Evolutionary conservation across 2,797 vertebrate genomes (phyloP).

Genomic region (Trichosurus vulpecula): DNA sequence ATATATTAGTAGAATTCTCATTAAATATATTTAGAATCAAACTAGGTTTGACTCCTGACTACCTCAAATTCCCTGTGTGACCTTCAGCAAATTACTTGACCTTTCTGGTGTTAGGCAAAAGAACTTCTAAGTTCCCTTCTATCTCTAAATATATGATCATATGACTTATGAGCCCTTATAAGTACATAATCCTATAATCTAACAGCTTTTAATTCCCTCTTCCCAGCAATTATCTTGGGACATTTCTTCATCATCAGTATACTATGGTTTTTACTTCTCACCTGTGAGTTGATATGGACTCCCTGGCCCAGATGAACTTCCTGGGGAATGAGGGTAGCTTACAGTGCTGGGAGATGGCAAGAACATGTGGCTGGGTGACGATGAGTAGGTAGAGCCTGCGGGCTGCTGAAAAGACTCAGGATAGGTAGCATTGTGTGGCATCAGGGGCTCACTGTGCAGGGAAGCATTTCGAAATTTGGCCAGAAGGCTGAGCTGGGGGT

Average conservation of each 20-base stretch:
- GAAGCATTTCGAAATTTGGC: conserved; percentile 96
- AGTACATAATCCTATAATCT: background rate
- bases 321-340: conserved; percentile 92
- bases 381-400: conserved; percentile 87
- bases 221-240: background rate
- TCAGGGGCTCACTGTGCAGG: conserved; percentile 94
- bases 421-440: conserved; percentile 97
- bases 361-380: conserved; percentile 87
- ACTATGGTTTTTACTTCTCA: conserved; percentile 74
- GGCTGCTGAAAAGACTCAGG: conserved; percentile 95
- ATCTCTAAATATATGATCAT: background rate
- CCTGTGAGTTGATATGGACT: conserved; percentile 95
- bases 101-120: background rate
- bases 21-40: background rate
- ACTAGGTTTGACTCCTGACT: background rate
- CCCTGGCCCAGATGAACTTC: conserved; percentile 91
- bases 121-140: background rate
- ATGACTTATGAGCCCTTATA: background rate
- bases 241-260: background rate
- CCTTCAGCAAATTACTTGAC: background rate
- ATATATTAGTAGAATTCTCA: background rate
- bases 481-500: conserved; percentile 97
- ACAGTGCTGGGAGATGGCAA: conserved; percentile 90
- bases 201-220: background rate
- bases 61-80: background rate